Conservation (phyloP, 2,797 vertebrate species). For the Florisuga fusca region DNA sequence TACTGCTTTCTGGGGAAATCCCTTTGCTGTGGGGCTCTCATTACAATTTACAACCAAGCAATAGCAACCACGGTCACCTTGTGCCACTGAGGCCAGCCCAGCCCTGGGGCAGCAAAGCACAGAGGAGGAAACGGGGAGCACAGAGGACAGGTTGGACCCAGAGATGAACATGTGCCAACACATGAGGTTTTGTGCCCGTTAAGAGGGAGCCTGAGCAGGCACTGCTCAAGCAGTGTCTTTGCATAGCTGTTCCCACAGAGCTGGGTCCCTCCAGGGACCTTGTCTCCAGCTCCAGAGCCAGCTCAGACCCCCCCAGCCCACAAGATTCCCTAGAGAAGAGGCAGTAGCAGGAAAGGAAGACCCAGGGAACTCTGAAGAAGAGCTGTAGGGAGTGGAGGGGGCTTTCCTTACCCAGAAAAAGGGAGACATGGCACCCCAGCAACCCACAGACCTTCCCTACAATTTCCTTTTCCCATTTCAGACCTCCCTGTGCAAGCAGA, state of each 20-base stretch:
- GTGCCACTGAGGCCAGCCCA: neutral
- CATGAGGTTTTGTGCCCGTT: neutral
- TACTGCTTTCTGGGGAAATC: neutral
- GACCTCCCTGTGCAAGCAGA: neutral
- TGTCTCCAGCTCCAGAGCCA: neutral
- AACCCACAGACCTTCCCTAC: neutral
- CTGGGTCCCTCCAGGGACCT: neutral
- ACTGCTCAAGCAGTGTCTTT: neutral
- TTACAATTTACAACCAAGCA: slow-evolving; percentile 5
- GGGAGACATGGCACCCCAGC: neutral
- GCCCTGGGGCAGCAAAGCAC: neutral
- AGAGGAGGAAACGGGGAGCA: neutral
- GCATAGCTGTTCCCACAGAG: slow-evolving; percentile 34
- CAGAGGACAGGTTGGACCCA: slow-evolving; percentile 1
- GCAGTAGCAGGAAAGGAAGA: neutral
- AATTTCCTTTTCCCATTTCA: neutral
- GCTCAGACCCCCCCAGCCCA: neutral
- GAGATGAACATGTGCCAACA: neutral
- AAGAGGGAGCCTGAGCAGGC: neutral
- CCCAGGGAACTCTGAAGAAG: neutral
- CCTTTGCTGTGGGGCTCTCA: neutral
- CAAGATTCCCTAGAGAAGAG: neutral
- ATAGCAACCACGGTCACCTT: neutral
- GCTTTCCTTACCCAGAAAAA: neutral
- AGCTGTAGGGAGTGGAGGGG: neutral